Base-by-base conservation (phyloP, 1,140 invertebrate species). In the Platorchestia sp. region DNA sequence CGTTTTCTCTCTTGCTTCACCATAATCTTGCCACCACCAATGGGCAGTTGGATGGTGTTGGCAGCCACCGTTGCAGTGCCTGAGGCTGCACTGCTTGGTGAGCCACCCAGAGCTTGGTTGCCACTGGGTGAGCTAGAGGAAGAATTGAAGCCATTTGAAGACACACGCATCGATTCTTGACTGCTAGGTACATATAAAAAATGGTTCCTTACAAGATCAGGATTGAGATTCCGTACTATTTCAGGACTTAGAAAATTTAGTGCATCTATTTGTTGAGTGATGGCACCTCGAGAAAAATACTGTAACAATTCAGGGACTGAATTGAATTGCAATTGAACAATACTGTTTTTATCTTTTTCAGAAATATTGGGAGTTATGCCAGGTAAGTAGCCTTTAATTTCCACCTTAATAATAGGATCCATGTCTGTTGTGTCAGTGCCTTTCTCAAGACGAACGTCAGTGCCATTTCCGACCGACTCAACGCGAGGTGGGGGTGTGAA, bases 201-300 rank as follows among this genome's bases (percentile, higher is more conserved):
- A 95, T 96, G 96, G 91, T 96, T 96, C 89, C 96, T 96, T 86
- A 96, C 96, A 87, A 96, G 95, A 95, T 96, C 96, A 40, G 96
- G 96, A 95, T 96, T 96, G 93, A 96, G 96, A 95, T 96, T 96
- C 42, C 96, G 96, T 95, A 96, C 96, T 95, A 96, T 89, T 95
- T 96, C 96, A 95, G 96, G 95, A 87, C 96, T 96, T 93, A 96
- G 95, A 95, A 96, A 95, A 95, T 96, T 96, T 75, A 96, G 96
- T 51, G 96, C 96, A 96, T 96, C 96, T 95, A 96, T 96, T 95
- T 96, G 96, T 95, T 96, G 96, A 95, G 96, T 96, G 59, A 96
- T 96, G 95, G 96, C 95, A 96, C 96, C 95, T 95, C 96, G 96
- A 43, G 96, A 96, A 96, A 96, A 96, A 95, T 96, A 96, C 95